phyloP scores from a whole-genome alignment of 92 coral and sea anemone species.

The Montipora capitata region DNA sequence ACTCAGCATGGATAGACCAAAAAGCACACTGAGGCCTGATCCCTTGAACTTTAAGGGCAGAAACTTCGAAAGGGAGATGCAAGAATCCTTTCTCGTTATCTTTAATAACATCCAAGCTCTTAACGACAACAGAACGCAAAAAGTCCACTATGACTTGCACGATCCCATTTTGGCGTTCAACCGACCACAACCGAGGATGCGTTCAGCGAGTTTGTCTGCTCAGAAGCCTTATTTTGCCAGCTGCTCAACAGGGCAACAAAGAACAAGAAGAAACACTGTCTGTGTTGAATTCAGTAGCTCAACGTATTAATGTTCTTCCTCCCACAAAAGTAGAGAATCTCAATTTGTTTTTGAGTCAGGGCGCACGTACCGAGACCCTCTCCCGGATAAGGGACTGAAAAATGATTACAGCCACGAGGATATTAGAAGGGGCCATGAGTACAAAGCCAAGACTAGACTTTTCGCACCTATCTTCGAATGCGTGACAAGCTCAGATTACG shows the following conservation, averaged over 20 bases:
- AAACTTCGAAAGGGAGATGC: constrained; percentile 49
- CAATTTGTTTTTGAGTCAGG: no score
- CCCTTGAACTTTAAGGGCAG: background rate
- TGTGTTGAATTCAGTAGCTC: background rate
- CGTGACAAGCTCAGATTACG: no score
- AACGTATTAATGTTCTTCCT: background rate
- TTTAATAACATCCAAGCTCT: constrained; percentile 22
- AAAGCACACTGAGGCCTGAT: background rate
- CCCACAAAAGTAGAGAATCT: no score
- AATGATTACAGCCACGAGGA: no score
- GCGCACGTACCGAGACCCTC: no score
- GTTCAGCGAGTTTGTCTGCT: background rate
- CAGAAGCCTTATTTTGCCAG: background rate
- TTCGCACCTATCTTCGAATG: no score
- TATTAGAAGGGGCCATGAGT: no score
- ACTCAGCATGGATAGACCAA: background rate
- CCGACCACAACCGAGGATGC: background rate
- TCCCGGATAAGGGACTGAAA: no score
- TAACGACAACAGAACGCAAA: background rate
- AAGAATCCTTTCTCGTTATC: constrained; percentile 4
- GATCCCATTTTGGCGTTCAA: background rate
- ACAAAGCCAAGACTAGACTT: no score
- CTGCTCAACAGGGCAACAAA: background rate
- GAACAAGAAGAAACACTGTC: background rate
- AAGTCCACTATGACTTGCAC: background rate